Conservation (phyloP, 2,797 vertebrate genomes). For the Huso huso region DNA sequence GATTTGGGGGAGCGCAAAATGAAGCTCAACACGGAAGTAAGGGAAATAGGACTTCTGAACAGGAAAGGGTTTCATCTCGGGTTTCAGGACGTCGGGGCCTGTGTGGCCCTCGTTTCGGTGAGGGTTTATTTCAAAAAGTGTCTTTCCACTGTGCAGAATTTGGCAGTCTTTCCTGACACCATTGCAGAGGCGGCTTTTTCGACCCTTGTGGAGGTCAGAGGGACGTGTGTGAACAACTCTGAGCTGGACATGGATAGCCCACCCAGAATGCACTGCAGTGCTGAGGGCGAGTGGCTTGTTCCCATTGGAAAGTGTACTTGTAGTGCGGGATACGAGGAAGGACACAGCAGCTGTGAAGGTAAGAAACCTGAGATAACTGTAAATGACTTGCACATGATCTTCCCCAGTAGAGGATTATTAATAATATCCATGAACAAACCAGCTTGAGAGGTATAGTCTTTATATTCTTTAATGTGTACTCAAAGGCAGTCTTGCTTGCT, state of each 20-base stretch:
- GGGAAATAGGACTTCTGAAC: slow-evolving; percentile 86
- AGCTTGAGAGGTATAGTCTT: no score
- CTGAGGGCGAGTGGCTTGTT: slow-evolving; percentile 90
- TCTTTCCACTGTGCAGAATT: slow-evolving; percentile 73
- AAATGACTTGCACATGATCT: no score
- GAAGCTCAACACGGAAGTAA: slow-evolving; percentile 95
- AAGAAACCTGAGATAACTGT: slow-evolving; percentile 30
- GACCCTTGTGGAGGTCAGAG: slow-evolving; percentile 85
- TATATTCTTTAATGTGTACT: no score
- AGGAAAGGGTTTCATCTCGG: slow-evolving; percentile 85
- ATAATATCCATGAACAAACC: no score
- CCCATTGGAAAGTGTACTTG: slow-evolving; percentile 88
- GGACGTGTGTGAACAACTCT: slow-evolving; percentile 79
- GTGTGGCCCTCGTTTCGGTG: slow-evolving; percentile 85
- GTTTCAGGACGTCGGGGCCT: slow-evolving; percentile 91
- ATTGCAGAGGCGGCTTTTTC: slow-evolving; percentile 84
- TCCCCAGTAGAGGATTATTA: no score
- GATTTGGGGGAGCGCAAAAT: slow-evolving; percentile 91
- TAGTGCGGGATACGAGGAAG: slow-evolving; percentile 85
- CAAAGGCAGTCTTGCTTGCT: no score
- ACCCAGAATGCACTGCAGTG: slow-evolving; percentile 92
- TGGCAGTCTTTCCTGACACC: slow-evolving; percentile 83
- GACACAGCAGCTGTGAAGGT: slow-evolving; percentile 86
- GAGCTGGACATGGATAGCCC: slow-evolving; percentile 79
- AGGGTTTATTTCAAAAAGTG: slow-evolving; percentile 91